Percentiles rank a stretch among this genome's conserved stretches.
Evolutionary conservation across 2,888 invertebrate genomes (phyloP).

Genomic region (Leptinotarsa rubiginosa): DNA sequence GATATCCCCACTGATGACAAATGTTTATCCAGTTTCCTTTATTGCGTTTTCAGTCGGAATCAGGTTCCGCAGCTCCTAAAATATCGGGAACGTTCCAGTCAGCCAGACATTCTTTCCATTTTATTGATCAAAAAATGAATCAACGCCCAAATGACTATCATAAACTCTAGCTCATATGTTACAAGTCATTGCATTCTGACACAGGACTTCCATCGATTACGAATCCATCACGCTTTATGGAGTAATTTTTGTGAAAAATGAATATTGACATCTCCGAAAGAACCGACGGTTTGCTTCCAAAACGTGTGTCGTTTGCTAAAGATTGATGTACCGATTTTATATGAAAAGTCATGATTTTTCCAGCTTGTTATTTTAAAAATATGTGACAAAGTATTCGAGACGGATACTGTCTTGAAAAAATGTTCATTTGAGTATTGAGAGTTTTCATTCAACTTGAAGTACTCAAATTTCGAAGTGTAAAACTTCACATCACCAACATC

Average conservation of each 20-base stretch:
- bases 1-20: conserved; percentile 30
- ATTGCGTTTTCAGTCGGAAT: conserved; percentile 38
- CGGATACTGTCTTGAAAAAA: neutral
- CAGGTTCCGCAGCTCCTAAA: conserved; percentile 38
- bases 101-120: conserved; percentile 10
- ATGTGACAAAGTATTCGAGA: neutral
- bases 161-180: conserved; percentile 61
- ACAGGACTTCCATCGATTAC: conserved; percentile 58
- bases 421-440: neutral
- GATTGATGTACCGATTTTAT: conserved; percentile 37
- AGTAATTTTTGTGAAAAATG: conserved; percentile 65
- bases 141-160: conserved; percentile 55
- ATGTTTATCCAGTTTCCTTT: conserved; percentile 40
- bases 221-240: conserved; percentile 64
- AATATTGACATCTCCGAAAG: conserved; percentile 61
- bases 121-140: conserved; percentile 53
- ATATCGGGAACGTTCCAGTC: conserved; percentile 38
- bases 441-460: too few relatives aligned
- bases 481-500: too few relatives aligned
- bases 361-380: neutral
- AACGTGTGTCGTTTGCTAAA: conserved; percentile 28
- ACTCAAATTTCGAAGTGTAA: too few relatives aligned
- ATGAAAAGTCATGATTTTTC: conserved; percentile 32
- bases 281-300: conserved; percentile 24
- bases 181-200: conserved; percentile 61